Percentiles rank a stretch among this genome's conserved stretches.
Evolutionary conservation across 92 coral and sea anemone genomes (phyloP).

Genomic region (Actinernus sp.): DNA sequence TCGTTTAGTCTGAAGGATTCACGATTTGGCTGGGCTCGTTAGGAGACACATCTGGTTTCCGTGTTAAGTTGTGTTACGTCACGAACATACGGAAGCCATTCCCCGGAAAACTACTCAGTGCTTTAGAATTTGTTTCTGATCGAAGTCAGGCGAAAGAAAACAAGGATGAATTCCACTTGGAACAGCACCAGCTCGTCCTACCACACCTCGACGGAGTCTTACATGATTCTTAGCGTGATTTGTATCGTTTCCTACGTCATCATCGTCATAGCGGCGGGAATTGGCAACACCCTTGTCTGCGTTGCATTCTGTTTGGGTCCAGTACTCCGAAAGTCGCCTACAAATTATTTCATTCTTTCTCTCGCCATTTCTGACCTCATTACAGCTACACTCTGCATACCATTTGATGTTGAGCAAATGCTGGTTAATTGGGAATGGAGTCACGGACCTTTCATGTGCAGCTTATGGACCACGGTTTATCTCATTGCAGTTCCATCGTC

Average conservation of each 20-base stretch:
- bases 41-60: no score
- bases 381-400: constrained; percentile 82
- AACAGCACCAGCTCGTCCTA: background rate
- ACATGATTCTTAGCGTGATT: constrained; percentile 13
- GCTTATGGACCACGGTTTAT: constrained; percentile 87
- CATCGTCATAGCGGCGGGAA: constrained; percentile 63
- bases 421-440: constrained; percentile 67
- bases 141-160: no score
- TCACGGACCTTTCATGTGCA: constrained; percentile 71
- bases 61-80: no score
- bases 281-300: constrained; percentile 91
- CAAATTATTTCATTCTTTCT: constrained; percentile 84
- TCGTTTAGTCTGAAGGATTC: no score
- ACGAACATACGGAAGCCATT: no score
- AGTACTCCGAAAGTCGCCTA: constrained; percentile 76
- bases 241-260: constrained; percentile 30
- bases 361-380: constrained; percentile 88
- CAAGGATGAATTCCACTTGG: constrained; percentile 1
- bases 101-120: no score
- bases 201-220: background rate
- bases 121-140: no score
- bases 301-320: constrained; percentile 71
- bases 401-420: constrained; percentile 86
- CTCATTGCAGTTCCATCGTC: constrained; percentile 93
- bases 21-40: no score